phyloP scores from a whole-genome alignment of 2,888 invertebrate genomes.

The Lutraria lutraria region DNA sequence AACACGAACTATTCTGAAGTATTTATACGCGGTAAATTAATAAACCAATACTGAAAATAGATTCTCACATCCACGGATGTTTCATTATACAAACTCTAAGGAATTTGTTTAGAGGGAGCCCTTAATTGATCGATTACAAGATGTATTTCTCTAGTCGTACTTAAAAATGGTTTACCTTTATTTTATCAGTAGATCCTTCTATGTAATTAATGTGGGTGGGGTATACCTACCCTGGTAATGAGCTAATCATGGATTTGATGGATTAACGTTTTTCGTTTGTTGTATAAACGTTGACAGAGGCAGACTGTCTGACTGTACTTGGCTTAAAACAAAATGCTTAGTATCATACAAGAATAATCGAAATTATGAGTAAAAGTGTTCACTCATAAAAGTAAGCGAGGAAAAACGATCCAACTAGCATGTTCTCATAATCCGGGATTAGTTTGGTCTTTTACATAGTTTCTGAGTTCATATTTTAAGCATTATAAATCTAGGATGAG shows the following conservation, averaged over 20 bases:
- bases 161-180: neutral
- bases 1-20: neutral
- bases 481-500: neutral
- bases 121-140: neutral
- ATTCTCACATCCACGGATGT: slow-evolving; percentile 39
- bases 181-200: neutral
- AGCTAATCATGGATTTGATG: slow-evolving; percentile 40
- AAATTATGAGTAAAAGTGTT: slow-evolving; percentile 27
- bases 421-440: slow-evolving; percentile 4
- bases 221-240: slow-evolving; percentile 18
- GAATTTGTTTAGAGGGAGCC: neutral
- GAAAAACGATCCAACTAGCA: neutral
- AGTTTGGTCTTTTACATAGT: neutral
- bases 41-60: slow-evolving; percentile 32
- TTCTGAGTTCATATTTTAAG: neutral
- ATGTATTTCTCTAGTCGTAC: neutral
- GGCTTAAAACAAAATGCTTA: slow-evolving; percentile 31
- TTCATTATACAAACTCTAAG: neutral
- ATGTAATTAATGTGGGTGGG: slow-evolving; percentile 29
- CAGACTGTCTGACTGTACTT: slow-evolving; percentile 48
- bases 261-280: slow-evolving; percentile 42
- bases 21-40: slow-evolving; percentile 11
- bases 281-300: slow-evolving; percentile 17
- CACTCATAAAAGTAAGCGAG: neutral
- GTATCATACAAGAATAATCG: neutral